These are phyloP conservation scores for Hylia prasina DNA, from an alignment of 2,113 vertebrate species.

Conservation along the genomic window DNA sequence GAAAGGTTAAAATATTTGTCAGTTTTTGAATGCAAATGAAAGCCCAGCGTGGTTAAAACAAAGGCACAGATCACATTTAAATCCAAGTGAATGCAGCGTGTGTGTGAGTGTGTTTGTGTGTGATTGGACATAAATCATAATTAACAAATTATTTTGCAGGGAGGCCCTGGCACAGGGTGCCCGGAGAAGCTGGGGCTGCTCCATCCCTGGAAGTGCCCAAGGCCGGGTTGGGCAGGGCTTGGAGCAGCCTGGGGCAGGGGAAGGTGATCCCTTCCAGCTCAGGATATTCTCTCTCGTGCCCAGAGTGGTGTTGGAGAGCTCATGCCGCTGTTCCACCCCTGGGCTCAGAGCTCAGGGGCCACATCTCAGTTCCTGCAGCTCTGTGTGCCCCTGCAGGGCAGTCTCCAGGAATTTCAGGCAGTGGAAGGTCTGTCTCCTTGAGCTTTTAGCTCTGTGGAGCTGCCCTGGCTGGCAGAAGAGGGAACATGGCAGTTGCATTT, in stretches of 20 bases:
- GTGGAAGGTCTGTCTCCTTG: background rate
- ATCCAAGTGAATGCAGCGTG: background rate
- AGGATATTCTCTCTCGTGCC: background rate
- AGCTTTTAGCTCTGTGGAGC: background rate
- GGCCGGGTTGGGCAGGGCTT: background rate
- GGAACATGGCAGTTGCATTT: background rate
- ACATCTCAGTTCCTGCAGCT: background rate
- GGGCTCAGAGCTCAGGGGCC: background rate
- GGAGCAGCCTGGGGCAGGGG: rapidly evolving
- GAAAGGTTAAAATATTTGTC: slow-evolving; percentile 59
- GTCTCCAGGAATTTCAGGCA: background rate
- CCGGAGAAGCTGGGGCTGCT: background rate
- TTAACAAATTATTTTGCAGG: background rate
- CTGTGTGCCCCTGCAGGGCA: background rate
- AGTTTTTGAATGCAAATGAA: background rate
- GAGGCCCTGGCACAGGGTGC: background rate
- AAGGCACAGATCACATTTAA: background rate
- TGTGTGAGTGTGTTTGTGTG: background rate
- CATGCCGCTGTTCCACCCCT: background rate
- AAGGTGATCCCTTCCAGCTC: background rate
- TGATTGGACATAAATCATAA: background rate
- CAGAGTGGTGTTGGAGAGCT: background rate
- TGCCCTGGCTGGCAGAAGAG: background rate
- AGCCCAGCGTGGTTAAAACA: background rate
- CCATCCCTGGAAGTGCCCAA: background rate